A percentile compares a stretch with the other conserved stretches of the same genome.
These are phyloP conservation scores for Tinamus major DNA, from an alignment of 2,797 vertebrate genomes.

Conservation along the genomic window DNA sequence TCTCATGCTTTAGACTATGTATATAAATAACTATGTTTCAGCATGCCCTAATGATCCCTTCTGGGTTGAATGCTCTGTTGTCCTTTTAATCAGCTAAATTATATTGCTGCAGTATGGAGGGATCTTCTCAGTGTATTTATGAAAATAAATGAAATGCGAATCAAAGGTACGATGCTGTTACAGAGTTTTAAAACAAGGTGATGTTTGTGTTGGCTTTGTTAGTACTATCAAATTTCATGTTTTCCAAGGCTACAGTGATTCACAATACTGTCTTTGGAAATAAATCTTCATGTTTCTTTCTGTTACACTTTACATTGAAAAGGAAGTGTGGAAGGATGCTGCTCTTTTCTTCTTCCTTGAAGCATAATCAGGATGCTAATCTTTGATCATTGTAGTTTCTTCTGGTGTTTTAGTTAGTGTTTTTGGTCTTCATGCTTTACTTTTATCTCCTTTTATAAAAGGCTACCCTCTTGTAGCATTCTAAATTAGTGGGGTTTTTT, in stretches of 20 bases:
- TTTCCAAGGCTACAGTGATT: neutral
- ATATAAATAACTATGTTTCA: conserved; percentile 31
- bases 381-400: neutral
- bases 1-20: neutral
- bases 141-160: conserved; percentile 1
- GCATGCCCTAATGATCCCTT: neutral
- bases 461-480: conserved; percentile 7
- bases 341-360: neutral
- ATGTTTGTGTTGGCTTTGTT: conserved; percentile 14
- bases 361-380: neutral
- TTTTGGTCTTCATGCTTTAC: conserved; percentile 30
- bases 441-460: neutral
- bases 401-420: neutral
- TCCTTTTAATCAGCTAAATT: neutral
- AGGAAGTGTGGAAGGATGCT: neutral
- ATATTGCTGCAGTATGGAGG: neutral
- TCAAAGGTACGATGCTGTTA: neutral
- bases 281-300: neutral
- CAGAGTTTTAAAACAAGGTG: neutral
- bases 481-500: neutral
- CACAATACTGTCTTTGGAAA: neutral
- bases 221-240: neutral
- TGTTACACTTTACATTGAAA: neutral
- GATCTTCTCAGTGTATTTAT: neutral
- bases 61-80: neutral